phyloP scores from a whole-genome alignment of 2,888 invertebrate genomes.

The Orthonychiurus folsomi region DNA sequence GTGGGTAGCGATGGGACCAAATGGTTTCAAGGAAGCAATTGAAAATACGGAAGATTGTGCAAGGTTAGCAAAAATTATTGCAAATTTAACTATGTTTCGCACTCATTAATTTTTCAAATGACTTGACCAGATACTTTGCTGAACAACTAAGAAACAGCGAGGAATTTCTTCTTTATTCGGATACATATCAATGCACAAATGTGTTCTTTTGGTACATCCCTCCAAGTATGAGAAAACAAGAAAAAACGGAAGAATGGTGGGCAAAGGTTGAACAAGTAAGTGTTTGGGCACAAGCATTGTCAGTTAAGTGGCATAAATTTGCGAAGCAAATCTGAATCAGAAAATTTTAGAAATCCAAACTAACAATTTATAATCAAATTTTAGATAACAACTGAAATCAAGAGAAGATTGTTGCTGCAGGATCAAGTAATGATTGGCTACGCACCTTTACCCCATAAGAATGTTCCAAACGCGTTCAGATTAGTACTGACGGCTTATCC shows the following conservation, averaged over 20 bases:
- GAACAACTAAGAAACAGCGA: conserved; percentile 48
- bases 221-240: conserved; percentile 47
- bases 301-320: neutral
- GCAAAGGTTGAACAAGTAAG: conserved; percentile 46
- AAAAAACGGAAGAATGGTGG: conserved; percentile 50
- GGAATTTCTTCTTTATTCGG: conserved; percentile 57
- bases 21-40: conserved; percentile 53
- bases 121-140: conserved; percentile 51
- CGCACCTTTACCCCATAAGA: conserved; percentile 55
- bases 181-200: conserved; percentile 64
- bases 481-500: conserved; percentile 67
- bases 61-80: conserved; percentile 42
- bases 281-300: conserved; percentile 6
- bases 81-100: conserved; percentile 30
- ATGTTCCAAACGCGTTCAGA: conserved; percentile 64
- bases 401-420: conserved; percentile 56
- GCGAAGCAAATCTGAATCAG: neutral
- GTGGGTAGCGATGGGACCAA: conserved; percentile 72
- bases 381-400: conserved; percentile 60
- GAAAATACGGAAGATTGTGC: conserved; percentile 58
- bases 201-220: conserved; percentile 80
- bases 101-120: too few relatives aligned
- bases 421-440: conserved; percentile 69
- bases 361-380: neutral
- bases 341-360: neutral